Percentiles rank a stretch among this genome's conserved stretches.
phyloP scores from a whole-genome alignment of 2,888 invertebrate species.

The Orthonychiurus folsomi region DNA sequence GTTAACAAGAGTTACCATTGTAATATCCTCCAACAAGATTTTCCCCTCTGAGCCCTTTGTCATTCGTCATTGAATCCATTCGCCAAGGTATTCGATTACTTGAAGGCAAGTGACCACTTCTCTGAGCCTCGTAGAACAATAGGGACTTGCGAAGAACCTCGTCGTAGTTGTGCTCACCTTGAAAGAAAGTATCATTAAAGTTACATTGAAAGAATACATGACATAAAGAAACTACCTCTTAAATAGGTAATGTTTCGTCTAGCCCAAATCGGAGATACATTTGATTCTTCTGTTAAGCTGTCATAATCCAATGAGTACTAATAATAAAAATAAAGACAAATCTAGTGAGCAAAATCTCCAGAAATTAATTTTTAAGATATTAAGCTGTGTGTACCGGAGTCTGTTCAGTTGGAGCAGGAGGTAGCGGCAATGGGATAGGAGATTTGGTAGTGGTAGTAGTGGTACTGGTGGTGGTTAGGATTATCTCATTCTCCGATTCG shows the following conservation, averaged over 20 bases:
- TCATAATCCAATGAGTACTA: background rate
- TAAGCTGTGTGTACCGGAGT: background rate
- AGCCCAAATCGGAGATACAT: background rate
- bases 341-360: too few relatives aligned
- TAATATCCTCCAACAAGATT: slow-evolving; percentile 53
- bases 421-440: background rate
- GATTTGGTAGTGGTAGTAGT: background rate
- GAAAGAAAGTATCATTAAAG: background rate
- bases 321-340: too few relatives aligned
- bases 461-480: background rate
- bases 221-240: background rate
- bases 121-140: slow-evolving; percentile 52
- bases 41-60: slow-evolving; percentile 46
- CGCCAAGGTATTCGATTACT: slow-evolving; percentile 51
- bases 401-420: background rate
- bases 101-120: slow-evolving; percentile 49
- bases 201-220: too few relatives aligned
- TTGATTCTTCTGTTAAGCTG: background rate
- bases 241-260: background rate
- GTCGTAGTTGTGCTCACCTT: slow-evolving; percentile 45
- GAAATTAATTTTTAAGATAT: too few relatives aligned
- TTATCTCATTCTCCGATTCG: background rate
- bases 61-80: slow-evolving; percentile 49
- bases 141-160: slow-evolving; percentile 49
- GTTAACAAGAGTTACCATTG: too few relatives aligned